These are phyloP conservation scores for Meriones unguiculatus DNA, from an alignment of 2,113 vertebrate species.

Conservation along the genomic window DNA sequence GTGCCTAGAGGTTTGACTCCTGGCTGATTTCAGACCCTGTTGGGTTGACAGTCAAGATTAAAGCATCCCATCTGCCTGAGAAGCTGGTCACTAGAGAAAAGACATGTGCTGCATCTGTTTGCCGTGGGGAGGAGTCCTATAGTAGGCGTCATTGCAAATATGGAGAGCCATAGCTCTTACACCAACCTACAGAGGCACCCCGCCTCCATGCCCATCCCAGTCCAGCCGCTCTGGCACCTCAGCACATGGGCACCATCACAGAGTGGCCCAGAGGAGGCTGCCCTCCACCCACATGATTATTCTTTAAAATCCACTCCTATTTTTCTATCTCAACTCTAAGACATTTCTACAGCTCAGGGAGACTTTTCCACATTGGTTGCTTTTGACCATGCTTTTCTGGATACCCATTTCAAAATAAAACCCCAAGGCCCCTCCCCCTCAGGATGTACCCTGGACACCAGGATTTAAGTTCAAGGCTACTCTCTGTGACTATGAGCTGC, in stretches of 20 bases:
- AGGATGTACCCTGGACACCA: not conserved
- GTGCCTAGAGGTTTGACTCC: not conserved
- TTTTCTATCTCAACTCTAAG: not conserved
- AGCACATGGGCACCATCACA: not conserved
- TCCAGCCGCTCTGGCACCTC: not conserved
- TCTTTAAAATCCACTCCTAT: slow-evolving; percentile 20
- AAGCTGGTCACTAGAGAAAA: not conserved
- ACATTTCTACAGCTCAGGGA: slow-evolving; percentile 56
- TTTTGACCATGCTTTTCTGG: not conserved
- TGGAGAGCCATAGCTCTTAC: accelerated
- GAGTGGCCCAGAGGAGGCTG: not conserved
- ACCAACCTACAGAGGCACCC: not conserved
- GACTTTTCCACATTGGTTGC: not conserved
- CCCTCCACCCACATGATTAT: not conserved
- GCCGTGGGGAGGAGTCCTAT: not conserved
- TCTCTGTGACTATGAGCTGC: not conserved
- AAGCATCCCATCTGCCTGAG: not conserved
- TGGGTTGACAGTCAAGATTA: not conserved
- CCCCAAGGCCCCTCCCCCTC: not conserved
- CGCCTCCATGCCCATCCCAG: accelerated
- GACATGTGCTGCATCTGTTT: not conserved
- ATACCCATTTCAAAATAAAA: slow-evolving; percentile 54
- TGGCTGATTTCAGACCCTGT: not conserved
- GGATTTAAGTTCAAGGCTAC: slow-evolving; percentile 35
- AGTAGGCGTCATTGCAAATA: not conserved